These are phyloP conservation scores for Amorpha juglandis DNA, from an alignment of 2,888 invertebrate genomes.

Conservation along the genomic window DNA sequence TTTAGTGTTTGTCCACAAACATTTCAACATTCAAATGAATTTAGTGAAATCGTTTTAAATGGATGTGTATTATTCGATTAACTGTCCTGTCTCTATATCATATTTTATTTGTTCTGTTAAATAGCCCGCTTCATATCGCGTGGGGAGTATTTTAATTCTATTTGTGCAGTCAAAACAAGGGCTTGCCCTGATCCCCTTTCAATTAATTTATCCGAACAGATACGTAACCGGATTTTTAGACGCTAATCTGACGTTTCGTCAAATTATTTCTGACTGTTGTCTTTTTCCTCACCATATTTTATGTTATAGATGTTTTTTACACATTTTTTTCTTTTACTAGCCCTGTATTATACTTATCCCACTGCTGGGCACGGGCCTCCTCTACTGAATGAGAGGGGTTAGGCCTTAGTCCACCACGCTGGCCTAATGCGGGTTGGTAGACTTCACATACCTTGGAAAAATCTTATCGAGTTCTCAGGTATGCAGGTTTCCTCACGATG, in stretches of 20 bases:
- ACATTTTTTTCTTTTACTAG: too few species aligned
- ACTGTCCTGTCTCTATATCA: slow-evolving; percentile 38
- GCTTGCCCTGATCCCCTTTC: slow-evolving; percentile 65
- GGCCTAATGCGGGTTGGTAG: too few species aligned
- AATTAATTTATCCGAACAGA: slow-evolving; percentile 66
- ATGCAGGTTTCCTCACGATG: too few species aligned
- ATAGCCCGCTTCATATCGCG: slow-evolving; percentile 68
- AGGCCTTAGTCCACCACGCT: too few species aligned
- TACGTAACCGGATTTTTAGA: slow-evolving; percentile 25
- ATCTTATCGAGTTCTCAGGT: too few species aligned
- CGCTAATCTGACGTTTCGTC: slow-evolving; percentile 14
- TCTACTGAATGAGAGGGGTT: too few species aligned
- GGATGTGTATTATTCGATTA: slow-evolving; percentile 25
- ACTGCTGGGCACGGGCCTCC: too few species aligned
- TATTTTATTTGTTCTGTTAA: slow-evolving; percentile 61
- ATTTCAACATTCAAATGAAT: slow-evolving; percentile 16
- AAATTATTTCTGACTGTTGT: neutral
- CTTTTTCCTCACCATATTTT: neutral
- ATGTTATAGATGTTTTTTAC: neutral
- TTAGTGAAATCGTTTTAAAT: slow-evolving; percentile 15
- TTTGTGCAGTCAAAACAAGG: slow-evolving; percentile 77
- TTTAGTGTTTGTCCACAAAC: neutral
- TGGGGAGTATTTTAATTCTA: slow-evolving; percentile 73
- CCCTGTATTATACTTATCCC: too few species aligned
- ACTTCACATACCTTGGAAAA: too few species aligned